phyloP scores from a whole-genome alignment of 2,888 invertebrate species.

The Scelioninae gen. 1 region DNA sequence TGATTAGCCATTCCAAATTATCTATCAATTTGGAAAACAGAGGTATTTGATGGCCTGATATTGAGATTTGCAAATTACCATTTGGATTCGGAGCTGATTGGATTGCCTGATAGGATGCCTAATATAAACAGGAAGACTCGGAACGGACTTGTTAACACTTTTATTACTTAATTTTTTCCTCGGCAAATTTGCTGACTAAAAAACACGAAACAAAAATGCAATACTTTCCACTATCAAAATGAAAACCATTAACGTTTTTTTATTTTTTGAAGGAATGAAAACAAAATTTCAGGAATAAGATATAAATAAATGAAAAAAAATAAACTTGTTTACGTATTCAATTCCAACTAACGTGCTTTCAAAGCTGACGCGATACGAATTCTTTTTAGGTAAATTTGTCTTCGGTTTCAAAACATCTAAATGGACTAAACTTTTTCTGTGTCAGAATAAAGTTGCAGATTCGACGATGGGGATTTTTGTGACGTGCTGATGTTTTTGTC shows the following conservation, averaged over 20 bases:
- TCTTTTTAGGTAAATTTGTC: conserved; percentile 30
- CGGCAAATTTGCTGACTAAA: not conserved
- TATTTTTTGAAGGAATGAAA: not conserved
- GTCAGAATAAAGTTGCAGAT: conserved; percentile 16
- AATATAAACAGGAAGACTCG: conserved; percentile 48
- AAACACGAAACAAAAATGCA: not conserved
- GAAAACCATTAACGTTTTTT: too few species aligned
- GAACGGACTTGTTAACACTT: conserved; percentile 23
- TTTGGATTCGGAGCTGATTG: conserved; percentile 57
- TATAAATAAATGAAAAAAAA: conserved; percentile 12
- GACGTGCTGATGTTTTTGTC: conserved; percentile 1
- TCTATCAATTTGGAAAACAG: conserved; percentile 62
- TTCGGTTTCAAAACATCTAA: conserved; percentile 29
- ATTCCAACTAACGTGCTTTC: not conserved
- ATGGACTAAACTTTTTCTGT: conserved; percentile 3
- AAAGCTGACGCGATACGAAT: conserved; percentile 9
- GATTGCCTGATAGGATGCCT: conserved; percentile 50
- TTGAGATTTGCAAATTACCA: conserved; percentile 57
- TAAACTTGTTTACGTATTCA: conserved; percentile 15
- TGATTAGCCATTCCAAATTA: conserved; percentile 58
- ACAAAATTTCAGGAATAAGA: not conserved
- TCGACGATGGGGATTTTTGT: conserved; percentile 7
- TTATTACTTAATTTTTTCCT: conserved; percentile 40
- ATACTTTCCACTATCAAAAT: not conserved
- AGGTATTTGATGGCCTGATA: conserved; percentile 50